These are phyloP conservation scores for Meganola albula DNA, from an alignment of 2,888 invertebrate genomes.

Conservation along the genomic window DNA sequence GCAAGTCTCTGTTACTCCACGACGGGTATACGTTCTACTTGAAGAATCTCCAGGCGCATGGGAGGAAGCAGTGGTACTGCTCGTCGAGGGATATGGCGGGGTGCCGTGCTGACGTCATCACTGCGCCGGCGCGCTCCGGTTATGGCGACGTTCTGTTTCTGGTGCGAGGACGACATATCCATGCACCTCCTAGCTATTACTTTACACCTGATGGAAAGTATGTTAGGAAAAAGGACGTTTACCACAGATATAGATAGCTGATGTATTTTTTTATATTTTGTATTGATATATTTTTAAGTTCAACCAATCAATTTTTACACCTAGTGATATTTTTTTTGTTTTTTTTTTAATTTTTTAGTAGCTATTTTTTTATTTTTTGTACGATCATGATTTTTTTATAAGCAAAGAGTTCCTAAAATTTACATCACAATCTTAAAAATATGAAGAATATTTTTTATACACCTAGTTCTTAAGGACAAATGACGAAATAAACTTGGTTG, in stretches of 20 bases:
- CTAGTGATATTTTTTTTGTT: slow-evolving; percentile 12
- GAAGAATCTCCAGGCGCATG: slow-evolving; percentile 70
- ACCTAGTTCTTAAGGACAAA: too few species aligned
- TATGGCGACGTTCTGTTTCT: slow-evolving; percentile 65
- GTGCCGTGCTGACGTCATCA: slow-evolving; percentile 70
- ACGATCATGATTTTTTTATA: background rate
- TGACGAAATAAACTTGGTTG: too few species aligned
- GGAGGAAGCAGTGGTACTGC: slow-evolving; percentile 73
- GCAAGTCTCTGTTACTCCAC: slow-evolving; percentile 67
- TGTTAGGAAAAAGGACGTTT: slow-evolving; percentile 66
- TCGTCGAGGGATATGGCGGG: slow-evolving; percentile 72
- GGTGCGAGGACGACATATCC: slow-evolving; percentile 66
- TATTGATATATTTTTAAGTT: too few species aligned
- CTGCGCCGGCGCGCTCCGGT: slow-evolving; percentile 51
- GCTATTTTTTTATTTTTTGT: slow-evolving; percentile 14
- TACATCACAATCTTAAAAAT: too few species aligned
- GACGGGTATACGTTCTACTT: slow-evolving; percentile 70
- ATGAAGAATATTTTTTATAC: too few species aligned
- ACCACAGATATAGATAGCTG: slow-evolving; percentile 67
- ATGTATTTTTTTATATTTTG: slow-evolving; percentile 9
- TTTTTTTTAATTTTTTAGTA: slow-evolving; percentile 6
- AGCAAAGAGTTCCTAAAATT: slow-evolving; percentile 36
- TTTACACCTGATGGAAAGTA: slow-evolving; percentile 72
- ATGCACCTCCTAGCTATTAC: slow-evolving; percentile 67
- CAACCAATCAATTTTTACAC: slow-evolving; percentile 11